Evolutionary conservation across 2,888 invertebrate species (phyloP).

Genomic region (Meteorus colon): DNA sequence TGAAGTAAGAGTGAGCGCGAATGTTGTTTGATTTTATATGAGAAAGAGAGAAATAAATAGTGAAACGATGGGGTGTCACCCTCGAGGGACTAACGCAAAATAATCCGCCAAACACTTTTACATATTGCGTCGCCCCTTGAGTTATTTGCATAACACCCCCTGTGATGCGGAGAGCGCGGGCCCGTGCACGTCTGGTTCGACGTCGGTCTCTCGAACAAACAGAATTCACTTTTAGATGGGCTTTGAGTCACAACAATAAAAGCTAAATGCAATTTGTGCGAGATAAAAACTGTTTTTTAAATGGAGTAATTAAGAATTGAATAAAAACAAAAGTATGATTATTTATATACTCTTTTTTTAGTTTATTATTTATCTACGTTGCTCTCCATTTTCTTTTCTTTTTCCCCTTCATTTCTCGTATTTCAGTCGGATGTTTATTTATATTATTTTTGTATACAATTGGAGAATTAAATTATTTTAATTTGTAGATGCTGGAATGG

Average conservation of each 20-base stretch:
- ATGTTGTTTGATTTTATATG: not conserved
- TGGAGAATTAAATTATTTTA: not conserved
- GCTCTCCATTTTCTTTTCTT: not conserved
- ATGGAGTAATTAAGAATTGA: conserved; percentile 52
- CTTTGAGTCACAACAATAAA: conserved; percentile 47
- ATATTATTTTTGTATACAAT: not conserved
- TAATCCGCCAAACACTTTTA: conserved; percentile 56
- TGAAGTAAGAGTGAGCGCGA: not conserved
- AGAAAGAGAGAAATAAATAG: not conserved
- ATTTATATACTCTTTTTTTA: conserved; percentile 41
- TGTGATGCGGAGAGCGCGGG: conserved; percentile 47
- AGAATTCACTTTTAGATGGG: conserved; percentile 41
- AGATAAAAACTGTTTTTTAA: conserved; percentile 48
- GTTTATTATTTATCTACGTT: conserved; percentile 36
- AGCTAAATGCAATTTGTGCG: conserved; percentile 53
- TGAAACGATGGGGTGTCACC: conserved; percentile 16
- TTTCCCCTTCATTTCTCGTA: not conserved
- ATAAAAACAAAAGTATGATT: conserved; percentile 44
- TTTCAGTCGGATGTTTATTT: not conserved
- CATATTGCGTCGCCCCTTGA: conserved; percentile 51
- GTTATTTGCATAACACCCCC: conserved; percentile 55
- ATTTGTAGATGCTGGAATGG: not conserved
- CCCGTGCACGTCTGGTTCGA: conserved; percentile 15
- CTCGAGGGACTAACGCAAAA: conserved; percentile 53
- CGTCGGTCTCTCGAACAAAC: conserved; percentile 33